Evolutionary conservation across 2,888 invertebrate genomes (phyloP).

Genomic region (Habroteleia sp.): DNA sequence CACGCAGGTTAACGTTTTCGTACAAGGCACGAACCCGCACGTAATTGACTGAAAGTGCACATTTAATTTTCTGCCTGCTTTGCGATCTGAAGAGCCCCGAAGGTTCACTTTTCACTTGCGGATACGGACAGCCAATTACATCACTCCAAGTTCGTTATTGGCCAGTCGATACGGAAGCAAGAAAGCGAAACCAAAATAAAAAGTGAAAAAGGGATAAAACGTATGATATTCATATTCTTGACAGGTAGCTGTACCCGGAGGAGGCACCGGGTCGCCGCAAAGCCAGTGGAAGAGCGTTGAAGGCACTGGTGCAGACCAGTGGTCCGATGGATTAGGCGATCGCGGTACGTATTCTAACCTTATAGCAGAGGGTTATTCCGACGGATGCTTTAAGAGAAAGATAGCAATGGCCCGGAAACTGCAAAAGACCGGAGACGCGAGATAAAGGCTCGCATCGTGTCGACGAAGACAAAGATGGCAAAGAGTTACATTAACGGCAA

Average conservation of each 20-base stretch:
- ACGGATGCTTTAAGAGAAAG: conserved; percentile 66
- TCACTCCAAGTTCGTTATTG: conserved; percentile 18
- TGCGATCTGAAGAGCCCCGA: conserved; percentile 10
- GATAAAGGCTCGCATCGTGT: conserved; percentile 31
- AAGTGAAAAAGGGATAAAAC: conserved; percentile 35
- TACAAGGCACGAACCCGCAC: conserved; percentile 16
- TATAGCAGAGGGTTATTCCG: conserved; percentile 67
- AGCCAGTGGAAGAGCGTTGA: conserved; percentile 70
- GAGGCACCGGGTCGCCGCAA: conserved; percentile 64
- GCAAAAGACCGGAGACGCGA: conserved; percentile 29
- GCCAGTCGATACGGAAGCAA: conserved; percentile 16
- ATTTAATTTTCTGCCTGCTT: conserved; percentile 48
- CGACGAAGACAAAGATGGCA: conserved; percentile 30
- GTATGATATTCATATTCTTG: conserved; percentile 80
- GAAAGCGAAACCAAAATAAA: conserved; percentile 4
- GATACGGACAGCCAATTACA: conserved; percentile 27
- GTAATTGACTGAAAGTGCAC: conserved; percentile 55
- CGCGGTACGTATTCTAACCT: conserved; percentile 76
- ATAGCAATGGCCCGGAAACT: conserved; percentile 63
- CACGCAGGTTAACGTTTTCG: conserved; percentile 37
- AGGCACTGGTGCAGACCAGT: conserved; percentile 78
- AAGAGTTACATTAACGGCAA: conserved; percentile 37
- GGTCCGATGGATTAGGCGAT: conserved; percentile 74
- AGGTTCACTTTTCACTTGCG: conserved; percentile 27
- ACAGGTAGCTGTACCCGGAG: conserved; percentile 71